A percentile compares a stretch with the other conserved stretches of the same genome.
Conservation (phyloP, 2,888 invertebrate genomes). For the Paralinhomoeus sp. region DNA sequence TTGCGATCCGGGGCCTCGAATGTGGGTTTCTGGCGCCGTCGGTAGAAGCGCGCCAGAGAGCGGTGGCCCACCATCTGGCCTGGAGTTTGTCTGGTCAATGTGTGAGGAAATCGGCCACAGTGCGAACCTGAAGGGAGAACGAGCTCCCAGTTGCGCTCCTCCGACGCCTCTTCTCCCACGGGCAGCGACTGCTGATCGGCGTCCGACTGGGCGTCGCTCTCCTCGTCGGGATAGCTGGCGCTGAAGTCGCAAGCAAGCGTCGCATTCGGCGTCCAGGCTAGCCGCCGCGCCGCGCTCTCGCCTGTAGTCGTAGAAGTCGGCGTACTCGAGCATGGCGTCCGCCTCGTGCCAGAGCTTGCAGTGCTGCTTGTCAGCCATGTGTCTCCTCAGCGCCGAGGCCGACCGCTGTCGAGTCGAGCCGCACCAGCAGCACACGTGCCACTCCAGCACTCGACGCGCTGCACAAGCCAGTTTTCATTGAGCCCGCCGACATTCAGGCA, state of each 20-base stretch:
- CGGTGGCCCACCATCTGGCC: conserved; percentile 74
- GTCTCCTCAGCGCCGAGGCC: conserved; percentile 45
- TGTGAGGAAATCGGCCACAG: not conserved
- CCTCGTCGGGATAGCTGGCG: conserved; percentile 9
- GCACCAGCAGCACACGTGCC: not conserved
- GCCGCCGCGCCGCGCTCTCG: no score
- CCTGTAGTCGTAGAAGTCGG: conserved; percentile 74
- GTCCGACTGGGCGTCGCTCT: conserved; percentile 35
- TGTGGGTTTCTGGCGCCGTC: conserved; percentile 20
- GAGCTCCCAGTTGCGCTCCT: conserved; percentile 58
- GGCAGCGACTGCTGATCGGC: conserved; percentile 42
- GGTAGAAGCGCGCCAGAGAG: conserved; percentile 65
- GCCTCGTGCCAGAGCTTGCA: conserved; percentile 55
- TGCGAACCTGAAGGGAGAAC: conserved; percentile 50
- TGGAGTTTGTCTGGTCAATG: no score
- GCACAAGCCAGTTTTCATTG: no score
- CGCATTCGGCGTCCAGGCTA: no score
- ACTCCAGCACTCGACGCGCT: not conserved
- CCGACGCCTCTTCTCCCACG: conserved; percentile 35
- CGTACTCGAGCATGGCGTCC: conserved; percentile 62
- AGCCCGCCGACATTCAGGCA: not conserved
- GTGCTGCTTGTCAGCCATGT: conserved; percentile 88
- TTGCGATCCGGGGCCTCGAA: no score
- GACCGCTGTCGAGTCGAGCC: not conserved
- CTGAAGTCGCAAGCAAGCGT: conserved; percentile 9